phyloP scores from a whole-genome alignment of 2,113 vertebrate species.

The Semicossyphus pulcher region DNA sequence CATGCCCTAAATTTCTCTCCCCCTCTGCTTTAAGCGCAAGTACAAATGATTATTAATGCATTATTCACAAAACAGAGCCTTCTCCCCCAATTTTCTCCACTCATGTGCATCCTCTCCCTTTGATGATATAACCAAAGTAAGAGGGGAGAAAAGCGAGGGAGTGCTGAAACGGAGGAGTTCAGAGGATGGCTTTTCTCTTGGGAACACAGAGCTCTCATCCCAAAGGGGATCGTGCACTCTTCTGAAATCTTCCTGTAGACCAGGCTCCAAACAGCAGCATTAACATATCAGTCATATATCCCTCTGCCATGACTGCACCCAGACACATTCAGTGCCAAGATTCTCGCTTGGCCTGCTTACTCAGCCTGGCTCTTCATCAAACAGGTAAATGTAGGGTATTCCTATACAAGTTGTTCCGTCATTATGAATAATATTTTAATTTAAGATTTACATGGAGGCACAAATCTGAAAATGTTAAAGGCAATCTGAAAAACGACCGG shows the following conservation, averaged over 20 bases:
- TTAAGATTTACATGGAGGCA: slow-evolving; percentile 20
- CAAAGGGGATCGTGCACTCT: slow-evolving; percentile 54
- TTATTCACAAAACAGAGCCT: slow-evolving; percentile 77
- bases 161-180: slow-evolving; percentile 67
- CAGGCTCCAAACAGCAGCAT: slow-evolving; percentile 53
- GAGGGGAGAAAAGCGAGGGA: slow-evolving; percentile 52
- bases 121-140: slow-evolving; percentile 77
- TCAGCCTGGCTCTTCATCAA: slow-evolving; percentile 33
- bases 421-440: slow-evolving; percentile 43
- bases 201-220: slow-evolving; percentile 63
- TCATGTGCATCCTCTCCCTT: slow-evolving; percentile 69
- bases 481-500: slow-evolving; percentile 41
- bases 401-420: not conserved
- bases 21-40: slow-evolving; percentile 49
- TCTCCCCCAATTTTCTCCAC: slow-evolving; percentile 63
- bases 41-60: slow-evolving; percentile 73
- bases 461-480: slow-evolving; percentile 44
- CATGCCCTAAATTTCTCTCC: slow-evolving; percentile 61
- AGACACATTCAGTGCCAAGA: slow-evolving; percentile 22
- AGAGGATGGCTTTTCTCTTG: slow-evolving; percentile 68
- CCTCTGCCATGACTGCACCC: slow-evolving; percentile 38
- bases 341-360: slow-evolving; percentile 14
- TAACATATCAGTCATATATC: slow-evolving; percentile 65
- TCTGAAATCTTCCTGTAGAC: slow-evolving; percentile 64
- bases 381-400: slow-evolving; percentile 37